Evolutionary conservation across 2,797 vertebrate genomes (phyloP).

Genomic region (Lepilemur ruficaudatus): DNA sequence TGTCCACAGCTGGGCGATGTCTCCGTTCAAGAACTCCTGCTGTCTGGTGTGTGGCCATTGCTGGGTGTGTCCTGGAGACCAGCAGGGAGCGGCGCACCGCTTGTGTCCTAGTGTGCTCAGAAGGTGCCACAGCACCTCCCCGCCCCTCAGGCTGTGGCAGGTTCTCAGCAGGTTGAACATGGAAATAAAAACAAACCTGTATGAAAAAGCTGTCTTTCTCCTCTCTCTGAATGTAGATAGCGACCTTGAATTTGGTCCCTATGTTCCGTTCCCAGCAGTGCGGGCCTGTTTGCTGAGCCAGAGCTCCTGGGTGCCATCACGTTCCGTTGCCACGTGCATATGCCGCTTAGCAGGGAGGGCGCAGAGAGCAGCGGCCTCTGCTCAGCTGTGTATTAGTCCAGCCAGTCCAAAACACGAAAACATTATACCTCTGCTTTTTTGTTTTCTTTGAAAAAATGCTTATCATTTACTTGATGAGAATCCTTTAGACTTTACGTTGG

Average conservation of each 20-base stretch:
- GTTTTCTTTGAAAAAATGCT: not conserved
- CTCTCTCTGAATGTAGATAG: slow-evolving; percentile 65
- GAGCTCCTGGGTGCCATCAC: not conserved
- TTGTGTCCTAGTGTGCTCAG: slow-evolving; percentile 88
- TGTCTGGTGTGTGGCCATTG: slow-evolving; percentile 66
- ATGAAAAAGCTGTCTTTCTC: slow-evolving; percentile 73
- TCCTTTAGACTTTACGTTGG: not conserved
- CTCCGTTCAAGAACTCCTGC: slow-evolving; percentile 78
- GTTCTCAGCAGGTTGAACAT: slow-evolving; percentile 80
- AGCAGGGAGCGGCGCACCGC: slow-evolving; percentile 69
- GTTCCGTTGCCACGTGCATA: not conserved
- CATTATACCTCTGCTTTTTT: too few relatives aligned
- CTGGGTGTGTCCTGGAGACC: not conserved
- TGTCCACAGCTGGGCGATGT: slow-evolving; percentile 50
- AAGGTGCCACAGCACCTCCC: slow-evolving; percentile 92
- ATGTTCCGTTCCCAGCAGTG: not conserved
- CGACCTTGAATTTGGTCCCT: not conserved
- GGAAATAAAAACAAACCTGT: slow-evolving; percentile 88
- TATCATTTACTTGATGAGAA: not conserved
- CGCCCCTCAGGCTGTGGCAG: slow-evolving; percentile 91
- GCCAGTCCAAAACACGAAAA: not conserved
- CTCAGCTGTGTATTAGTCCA: too few relatives aligned
- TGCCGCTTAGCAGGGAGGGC: not conserved
- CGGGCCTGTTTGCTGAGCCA: not conserved
- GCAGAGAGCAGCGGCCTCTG: not conserved